These are phyloP conservation scores for Lacanobia wlatinum DNA, from an alignment of 2,888 invertebrate genomes.

Conservation along the genomic window DNA sequence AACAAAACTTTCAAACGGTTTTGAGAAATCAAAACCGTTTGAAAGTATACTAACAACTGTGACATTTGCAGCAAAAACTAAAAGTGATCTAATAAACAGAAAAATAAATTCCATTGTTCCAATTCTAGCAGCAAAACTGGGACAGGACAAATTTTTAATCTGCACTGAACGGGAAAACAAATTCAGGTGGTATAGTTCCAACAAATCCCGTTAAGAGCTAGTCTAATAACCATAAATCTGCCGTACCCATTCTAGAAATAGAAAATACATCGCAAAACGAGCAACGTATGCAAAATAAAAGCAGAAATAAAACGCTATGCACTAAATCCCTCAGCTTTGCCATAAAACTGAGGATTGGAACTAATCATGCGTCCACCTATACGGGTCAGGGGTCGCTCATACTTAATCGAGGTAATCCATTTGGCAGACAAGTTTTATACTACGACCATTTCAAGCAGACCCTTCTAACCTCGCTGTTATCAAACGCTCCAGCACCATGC, in stretches of 20 bases:
- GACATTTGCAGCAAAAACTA: slow-evolving; percentile 1
- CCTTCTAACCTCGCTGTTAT: slow-evolving; percentile 66
- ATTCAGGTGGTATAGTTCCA: slow-evolving; percentile 5
- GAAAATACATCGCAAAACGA: slow-evolving; percentile 18
- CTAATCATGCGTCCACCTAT: slow-evolving; percentile 85
- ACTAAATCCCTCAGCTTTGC: slow-evolving; percentile 54
- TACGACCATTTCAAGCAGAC: slow-evolving; percentile 75
- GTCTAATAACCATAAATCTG: slow-evolving; percentile 43
- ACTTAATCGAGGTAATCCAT: slow-evolving; percentile 88
- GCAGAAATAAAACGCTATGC: slow-evolving; percentile 50
- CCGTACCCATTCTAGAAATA: slow-evolving; percentile 20
- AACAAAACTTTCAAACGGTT: too few relatives aligned
- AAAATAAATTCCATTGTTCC: slow-evolving; percentile 2
- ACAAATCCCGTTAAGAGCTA: slow-evolving; percentile 13
- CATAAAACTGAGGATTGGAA: slow-evolving; percentile 72
- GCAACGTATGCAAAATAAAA: slow-evolving; percentile 52
- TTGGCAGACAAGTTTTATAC: slow-evolving; percentile 86
- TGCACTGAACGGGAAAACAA: neutral
- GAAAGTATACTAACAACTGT: neutral
- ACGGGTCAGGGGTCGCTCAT: slow-evolving; percentile 84
- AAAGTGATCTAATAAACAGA: neutral
- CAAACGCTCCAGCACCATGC: slow-evolving; percentile 51
- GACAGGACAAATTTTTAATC: slow-evolving; percentile 19
- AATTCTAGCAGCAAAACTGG: neutral
- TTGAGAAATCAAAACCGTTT: too few relatives aligned